Evolutionary conservation across 2,888 invertebrate genomes (phyloP).

Genomic region (Thera britannica): DNA sequence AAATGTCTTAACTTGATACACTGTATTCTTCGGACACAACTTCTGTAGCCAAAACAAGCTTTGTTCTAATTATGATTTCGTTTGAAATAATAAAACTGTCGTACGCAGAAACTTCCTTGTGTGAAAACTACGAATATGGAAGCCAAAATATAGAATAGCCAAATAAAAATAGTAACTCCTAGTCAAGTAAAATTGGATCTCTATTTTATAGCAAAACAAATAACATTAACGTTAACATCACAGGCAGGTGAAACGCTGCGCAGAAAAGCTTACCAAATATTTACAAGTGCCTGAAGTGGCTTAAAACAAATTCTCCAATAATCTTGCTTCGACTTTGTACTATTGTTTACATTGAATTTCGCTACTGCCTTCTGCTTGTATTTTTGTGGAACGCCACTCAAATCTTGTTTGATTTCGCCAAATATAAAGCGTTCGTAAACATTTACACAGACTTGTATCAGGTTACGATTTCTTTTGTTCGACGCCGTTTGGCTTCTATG

Average conservation of each 20-base stretch:
- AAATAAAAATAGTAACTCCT: conserved; percentile 5
- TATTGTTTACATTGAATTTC: conserved; percentile 77
- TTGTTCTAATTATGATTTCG: too few species aligned
- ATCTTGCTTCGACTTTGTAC: conserved; percentile 75
- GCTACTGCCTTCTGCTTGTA: conserved; percentile 66
- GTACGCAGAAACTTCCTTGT: too few species aligned
- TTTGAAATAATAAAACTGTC: too few species aligned
- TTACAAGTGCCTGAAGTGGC: conserved; percentile 79
- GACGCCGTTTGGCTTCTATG: conserved; percentile 48
- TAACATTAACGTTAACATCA: conserved; percentile 57
- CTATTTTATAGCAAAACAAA: conserved; percentile 60
- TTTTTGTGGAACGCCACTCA: conserved; percentile 79
- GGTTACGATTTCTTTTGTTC: conserved; percentile 73
- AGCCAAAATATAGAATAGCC: neutral
- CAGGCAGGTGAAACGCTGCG: conserved; percentile 35
- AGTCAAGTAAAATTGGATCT: conserved; percentile 30
- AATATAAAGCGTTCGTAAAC: conserved; percentile 80
- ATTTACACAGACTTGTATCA: conserved; percentile 74
- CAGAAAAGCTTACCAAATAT: conserved; percentile 80
- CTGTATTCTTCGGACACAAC: too few species aligned
- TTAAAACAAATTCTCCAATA: conserved; percentile 83
- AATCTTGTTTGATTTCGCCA: conserved; percentile 81
- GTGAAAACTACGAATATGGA: too few species aligned
- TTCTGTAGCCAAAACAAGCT: too few species aligned
- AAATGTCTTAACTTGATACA: too few species aligned